Base-by-base conservation (phyloP, 2,113 vertebrate genomes). In the Trogon surrucura region DNA sequence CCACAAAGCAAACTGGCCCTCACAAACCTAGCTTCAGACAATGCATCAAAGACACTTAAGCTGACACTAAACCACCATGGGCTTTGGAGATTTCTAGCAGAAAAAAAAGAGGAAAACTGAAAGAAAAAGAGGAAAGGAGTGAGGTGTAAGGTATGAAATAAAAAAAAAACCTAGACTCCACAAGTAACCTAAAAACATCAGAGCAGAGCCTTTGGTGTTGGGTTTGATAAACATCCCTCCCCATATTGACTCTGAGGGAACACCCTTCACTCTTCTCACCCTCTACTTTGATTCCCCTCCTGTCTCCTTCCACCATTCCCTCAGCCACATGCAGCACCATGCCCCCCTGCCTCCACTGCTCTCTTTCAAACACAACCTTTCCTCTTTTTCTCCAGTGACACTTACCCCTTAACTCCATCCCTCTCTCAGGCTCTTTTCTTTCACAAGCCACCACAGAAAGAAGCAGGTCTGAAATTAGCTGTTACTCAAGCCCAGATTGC, bases 41-140 rank as follows among this genome's bases (percentile, higher is more conserved):
- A 96, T 89, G 97, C 97, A 97, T 97, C 96, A 98, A 96, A 97
- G 89, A 85, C 91, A 93, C 74, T 98, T 98, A 97, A 97, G 81
- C 81, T 97, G 91, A 64, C 91, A 93, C 92, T 96, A 96, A 98
- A 97, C 66, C 89, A 97, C 95, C 93, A 87, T 95, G 88, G 95
- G 96, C 93, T 97, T 97, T 89, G 86, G 81, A 97, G 54, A 57
- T 95, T 88, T 73, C 85, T 87, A 58, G 81, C 44, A 94, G 56
- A 57, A 88, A 92, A 92, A 50, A 18, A 84, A 41, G 36, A 36
- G 41, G 41, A 96, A 95, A 95, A 83, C 20, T 88, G 74, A 92
- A 94, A 97, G 65, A 7, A 22, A 67, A 57, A 94, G 91, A 45
- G 6, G 10, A 66, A 91, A 90, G 29, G 19, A 69, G 64, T 20